Conservation (phyloP, 2,797 vertebrate species). For the Diplodus sargus region DNA sequence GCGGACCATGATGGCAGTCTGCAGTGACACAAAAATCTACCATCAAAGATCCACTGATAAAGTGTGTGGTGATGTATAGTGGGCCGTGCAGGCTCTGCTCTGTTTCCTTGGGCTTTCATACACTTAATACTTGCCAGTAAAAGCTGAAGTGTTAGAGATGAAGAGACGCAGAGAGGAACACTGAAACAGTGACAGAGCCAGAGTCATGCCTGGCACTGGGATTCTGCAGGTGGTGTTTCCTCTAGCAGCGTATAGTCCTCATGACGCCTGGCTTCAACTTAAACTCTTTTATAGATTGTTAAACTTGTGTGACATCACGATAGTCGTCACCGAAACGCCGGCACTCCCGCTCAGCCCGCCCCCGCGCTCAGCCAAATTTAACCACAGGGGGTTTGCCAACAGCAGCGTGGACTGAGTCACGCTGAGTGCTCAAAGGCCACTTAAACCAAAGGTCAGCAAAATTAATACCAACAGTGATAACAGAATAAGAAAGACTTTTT, state of each 20-base stretch:
- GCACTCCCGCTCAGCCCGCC: conserved; percentile 9
- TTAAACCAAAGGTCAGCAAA: conserved; percentile 14
- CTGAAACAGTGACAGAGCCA: not conserved
- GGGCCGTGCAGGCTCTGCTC: not conserved
- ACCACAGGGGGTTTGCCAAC: not conserved
- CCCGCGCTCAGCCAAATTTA: not conserved
- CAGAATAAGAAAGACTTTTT: not conserved
- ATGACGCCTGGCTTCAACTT: not conserved
- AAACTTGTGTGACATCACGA: conserved; percentile 32
- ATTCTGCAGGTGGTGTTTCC: not conserved
- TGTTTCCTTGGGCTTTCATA: not conserved
- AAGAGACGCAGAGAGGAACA: not conserved
- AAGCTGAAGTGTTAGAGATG: not conserved
- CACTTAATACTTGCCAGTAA: not conserved
- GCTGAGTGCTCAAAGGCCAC: not conserved
- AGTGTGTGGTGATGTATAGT: not conserved
- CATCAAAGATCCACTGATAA: not conserved
- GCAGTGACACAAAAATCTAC: conserved; percentile 27
- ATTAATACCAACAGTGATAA: not conserved
- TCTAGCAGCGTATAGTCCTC: not conserved
- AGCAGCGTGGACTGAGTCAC: conserved; percentile 50
- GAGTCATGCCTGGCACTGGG: not conserved
- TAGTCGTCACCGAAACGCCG: not conserved
- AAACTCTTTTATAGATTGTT: not conserved
- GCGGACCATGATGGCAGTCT: conserved; percentile 46